Percentiles rank a stretch among this genome's conserved stretches.
Evolutionary conservation across 2,797 vertebrate species (phyloP).

Genomic region (Australoheros facetus): DNA sequence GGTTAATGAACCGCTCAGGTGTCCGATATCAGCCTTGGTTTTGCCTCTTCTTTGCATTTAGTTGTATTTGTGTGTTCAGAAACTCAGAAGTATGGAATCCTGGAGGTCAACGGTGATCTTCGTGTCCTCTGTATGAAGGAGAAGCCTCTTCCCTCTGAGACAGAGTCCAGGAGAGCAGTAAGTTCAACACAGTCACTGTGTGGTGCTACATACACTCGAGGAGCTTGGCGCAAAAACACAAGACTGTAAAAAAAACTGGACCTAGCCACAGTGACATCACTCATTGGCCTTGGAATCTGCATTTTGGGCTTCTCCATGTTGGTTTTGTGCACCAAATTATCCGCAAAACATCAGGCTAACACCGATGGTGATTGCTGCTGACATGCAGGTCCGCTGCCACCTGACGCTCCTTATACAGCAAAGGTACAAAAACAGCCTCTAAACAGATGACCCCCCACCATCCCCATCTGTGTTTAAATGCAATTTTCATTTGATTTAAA

Average conservation of each 20-base stretch:
- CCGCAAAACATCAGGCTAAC: too few species aligned
- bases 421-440: too few species aligned
- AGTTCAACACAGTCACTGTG: slow-evolving; percentile 29
- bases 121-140: slow-evolving; percentile 80
- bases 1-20: background rate
- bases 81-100: slow-evolving; percentile 83
- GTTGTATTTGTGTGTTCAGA: slow-evolving; percentile 63
- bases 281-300: background rate
- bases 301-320: background rate
- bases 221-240: too few species aligned
- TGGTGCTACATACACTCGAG: background rate
- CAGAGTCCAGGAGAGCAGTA: slow-evolving; percentile 82
- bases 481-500: background rate
- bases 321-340: background rate
- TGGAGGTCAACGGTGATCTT: slow-evolving; percentile 80
- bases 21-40: background rate
- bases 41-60: background rate
- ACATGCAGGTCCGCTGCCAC: too few species aligned
- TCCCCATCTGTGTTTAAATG: background rate
- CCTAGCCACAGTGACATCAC: background rate
- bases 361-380: too few species aligned
- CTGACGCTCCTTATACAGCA: too few species aligned
- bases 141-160: slow-evolving; percentile 81
- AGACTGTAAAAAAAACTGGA: background rate
- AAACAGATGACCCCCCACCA: too few species aligned